Percentiles rank a stretch among this genome's conserved stretches.
Evolutionary conservation across 2,113 vertebrate genomes (phyloP).

Genomic region (Trogon melanurus): DNA sequence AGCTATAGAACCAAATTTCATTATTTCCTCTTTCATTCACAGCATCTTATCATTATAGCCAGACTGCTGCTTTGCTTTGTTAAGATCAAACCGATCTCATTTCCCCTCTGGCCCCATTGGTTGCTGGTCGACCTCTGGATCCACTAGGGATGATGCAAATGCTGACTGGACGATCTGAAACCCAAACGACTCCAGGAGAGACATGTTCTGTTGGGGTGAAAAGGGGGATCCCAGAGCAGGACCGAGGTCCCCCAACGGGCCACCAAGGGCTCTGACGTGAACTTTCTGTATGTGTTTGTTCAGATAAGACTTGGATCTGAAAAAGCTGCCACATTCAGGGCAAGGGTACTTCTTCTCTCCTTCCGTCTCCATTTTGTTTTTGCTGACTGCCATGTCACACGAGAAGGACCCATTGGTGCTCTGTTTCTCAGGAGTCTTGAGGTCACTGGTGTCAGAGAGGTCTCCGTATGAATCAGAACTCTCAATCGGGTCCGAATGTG

Average conservation of each 20-base stretch:
- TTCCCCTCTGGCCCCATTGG: slow-evolving; percentile 91
- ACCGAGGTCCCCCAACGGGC: slow-evolving; percentile 85
- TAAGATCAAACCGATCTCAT: slow-evolving; percentile 76
- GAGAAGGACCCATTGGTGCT: slow-evolving; percentile 87
- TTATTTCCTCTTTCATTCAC: slow-evolving; percentile 74
- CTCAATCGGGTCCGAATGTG: slow-evolving; percentile 94
- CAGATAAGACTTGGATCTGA: slow-evolving; percentile 98
- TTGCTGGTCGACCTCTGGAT: slow-evolving; percentile 92
- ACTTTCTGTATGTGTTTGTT: slow-evolving; percentile 99
- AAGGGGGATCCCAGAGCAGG: slow-evolving; percentile 90
- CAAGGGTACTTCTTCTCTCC: slow-evolving; percentile 95
- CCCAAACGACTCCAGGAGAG: slow-evolving; percentile 96
- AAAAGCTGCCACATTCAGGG: slow-evolving; percentile 93
- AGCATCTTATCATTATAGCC: slow-evolving; percentile 70
- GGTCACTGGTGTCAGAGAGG: slow-evolving; percentile 90
- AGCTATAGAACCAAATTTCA: slow-evolving; percentile 77
- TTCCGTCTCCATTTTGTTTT: slow-evolving; percentile 86
- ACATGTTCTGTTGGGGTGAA: slow-evolving; percentile 99
- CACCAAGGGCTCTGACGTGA: slow-evolving; percentile 86
- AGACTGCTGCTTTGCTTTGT: slow-evolving; percentile 27
- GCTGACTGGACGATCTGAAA: slow-evolving; percentile 99
- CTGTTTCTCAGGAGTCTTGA: slow-evolving; percentile 91
- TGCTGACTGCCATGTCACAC: slow-evolving; percentile 88
- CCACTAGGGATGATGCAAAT: slow-evolving; percentile 94
- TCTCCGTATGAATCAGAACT: slow-evolving; percentile 95